phyloP scores from a whole-genome alignment of 2,888 invertebrate species.

The Meiosimyza platycephala region DNA sequence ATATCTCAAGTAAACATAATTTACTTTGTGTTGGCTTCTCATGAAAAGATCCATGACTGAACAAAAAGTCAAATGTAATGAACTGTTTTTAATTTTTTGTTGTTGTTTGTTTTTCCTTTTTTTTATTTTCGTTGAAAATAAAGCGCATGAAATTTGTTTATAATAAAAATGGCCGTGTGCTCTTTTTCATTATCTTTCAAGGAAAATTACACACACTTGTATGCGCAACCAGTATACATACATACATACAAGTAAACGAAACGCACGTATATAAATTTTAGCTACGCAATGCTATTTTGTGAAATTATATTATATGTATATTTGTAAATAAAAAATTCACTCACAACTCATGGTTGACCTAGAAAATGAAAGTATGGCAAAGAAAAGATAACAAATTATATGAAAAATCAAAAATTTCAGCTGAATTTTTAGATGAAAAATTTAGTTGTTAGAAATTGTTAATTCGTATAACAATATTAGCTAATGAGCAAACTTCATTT shows the following conservation, averaged over 20 bases:
- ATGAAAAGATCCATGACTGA: not conserved
- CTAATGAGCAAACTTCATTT: too few species aligned
- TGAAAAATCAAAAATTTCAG: not conserved
- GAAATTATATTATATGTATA: too few species aligned
- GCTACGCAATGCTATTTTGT: too few species aligned
- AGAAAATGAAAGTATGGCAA: constrained; percentile 18
- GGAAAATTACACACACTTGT: constrained; percentile 56
- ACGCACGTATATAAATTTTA: too few species aligned
- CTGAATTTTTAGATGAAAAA: too few species aligned
- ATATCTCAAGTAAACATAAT: too few species aligned
- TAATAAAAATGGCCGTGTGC: constrained; percentile 65
- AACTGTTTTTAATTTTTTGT: not conserved
- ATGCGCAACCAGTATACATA: constrained; percentile 21
- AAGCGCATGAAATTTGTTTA: constrained; percentile 51
- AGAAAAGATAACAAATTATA: not conserved
- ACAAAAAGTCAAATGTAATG: constrained; percentile 2
- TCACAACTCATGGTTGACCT: constrained; percentile 24
- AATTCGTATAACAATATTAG: too few species aligned
- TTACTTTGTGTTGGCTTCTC: not conserved
- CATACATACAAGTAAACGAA: too few species aligned
- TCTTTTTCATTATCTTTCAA: constrained; percentile 66
- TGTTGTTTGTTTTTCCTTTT: constrained; percentile 5
- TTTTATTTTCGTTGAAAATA: not conserved
- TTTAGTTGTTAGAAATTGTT: too few species aligned
- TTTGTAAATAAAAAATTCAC: too few species aligned